phyloP scores from a whole-genome alignment of 2,888 invertebrate species.

The Xestia sexstrigata region DNA sequence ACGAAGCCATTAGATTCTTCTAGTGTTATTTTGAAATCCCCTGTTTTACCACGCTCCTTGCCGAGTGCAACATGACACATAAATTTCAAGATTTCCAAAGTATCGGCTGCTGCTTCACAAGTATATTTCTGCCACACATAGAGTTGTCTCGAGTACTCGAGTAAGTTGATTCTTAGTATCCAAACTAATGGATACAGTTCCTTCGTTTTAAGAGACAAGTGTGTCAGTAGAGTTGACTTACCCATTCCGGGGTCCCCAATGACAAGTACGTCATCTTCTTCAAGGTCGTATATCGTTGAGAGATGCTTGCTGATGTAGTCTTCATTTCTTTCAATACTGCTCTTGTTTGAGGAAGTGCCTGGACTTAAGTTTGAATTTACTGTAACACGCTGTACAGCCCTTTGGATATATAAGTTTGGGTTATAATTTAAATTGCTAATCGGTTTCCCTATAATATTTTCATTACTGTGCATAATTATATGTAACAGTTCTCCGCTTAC shows the following conservation, averaged over 20 bases:
- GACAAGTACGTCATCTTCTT: neutral
- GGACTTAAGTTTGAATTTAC: neutral
- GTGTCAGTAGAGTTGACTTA: slow-evolving; percentile 7
- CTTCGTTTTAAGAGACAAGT: slow-evolving; percentile 8
- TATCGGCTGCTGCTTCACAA: neutral
- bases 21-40: neutral
- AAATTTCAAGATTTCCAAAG: neutral
- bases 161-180: slow-evolving; percentile 10
- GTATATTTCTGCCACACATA: neutral
- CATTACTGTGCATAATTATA: neutral
- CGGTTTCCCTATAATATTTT: neutral
- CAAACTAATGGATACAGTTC: neutral
- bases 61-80: neutral
- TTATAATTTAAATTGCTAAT: neutral
- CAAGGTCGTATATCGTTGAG: neutral
- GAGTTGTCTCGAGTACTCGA: neutral
- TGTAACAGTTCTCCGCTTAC: neutral
- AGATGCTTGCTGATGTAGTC: neutral
- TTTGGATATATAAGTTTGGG: neutral
- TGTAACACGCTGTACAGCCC: neutral
- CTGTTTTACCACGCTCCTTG: neutral
- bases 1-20: neutral
- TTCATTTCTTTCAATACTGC: neutral
- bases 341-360: neutral
- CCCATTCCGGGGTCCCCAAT: neutral